These are phyloP conservation scores for Grantiella picta DNA, from an alignment of 2,113 vertebrate species.

Conservation along the genomic window DNA sequence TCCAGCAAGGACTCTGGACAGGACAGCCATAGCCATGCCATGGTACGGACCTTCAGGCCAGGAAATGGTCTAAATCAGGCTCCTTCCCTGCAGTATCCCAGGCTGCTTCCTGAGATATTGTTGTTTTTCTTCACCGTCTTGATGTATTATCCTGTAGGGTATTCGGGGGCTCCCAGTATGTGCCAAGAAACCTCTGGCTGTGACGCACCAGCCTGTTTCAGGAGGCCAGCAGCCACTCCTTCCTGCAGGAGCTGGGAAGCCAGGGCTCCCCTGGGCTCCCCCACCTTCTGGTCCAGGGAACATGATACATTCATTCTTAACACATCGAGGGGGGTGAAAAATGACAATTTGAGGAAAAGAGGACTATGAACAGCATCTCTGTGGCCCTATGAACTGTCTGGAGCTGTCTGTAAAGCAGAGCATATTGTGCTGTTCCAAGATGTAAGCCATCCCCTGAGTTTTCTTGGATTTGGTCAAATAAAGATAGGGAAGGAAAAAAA, in stretches of 20 bases:
- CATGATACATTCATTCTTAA: background rate
- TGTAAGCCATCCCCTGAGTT: background rate
- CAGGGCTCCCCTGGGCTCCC: background rate
- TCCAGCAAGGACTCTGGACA: accelerated
- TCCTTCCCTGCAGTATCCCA: background rate
- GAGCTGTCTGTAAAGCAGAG: background rate
- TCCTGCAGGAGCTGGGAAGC: background rate
- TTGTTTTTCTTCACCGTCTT: background rate
- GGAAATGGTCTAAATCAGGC: slow-evolving; percentile 21
- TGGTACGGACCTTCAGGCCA: background rate
- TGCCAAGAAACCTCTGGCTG: background rate
- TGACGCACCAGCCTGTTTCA: background rate
- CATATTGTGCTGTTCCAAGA: accelerated
- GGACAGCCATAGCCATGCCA: background rate
- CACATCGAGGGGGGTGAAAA: accelerated
- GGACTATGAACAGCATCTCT: background rate
- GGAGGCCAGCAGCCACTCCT: background rate
- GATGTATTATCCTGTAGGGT: background rate
- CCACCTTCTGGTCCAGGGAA: background rate
- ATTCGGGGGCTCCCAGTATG: background rate
- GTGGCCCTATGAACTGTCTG: background rate
- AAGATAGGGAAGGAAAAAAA: background rate
- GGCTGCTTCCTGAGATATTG: slow-evolving; percentile 43
- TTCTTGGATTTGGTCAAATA: background rate
- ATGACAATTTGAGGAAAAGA: background rate